These are phyloP conservation scores for Lucilia sericata DNA, from an alignment of 1,140 invertebrate species.

Conservation along the genomic window DNA sequence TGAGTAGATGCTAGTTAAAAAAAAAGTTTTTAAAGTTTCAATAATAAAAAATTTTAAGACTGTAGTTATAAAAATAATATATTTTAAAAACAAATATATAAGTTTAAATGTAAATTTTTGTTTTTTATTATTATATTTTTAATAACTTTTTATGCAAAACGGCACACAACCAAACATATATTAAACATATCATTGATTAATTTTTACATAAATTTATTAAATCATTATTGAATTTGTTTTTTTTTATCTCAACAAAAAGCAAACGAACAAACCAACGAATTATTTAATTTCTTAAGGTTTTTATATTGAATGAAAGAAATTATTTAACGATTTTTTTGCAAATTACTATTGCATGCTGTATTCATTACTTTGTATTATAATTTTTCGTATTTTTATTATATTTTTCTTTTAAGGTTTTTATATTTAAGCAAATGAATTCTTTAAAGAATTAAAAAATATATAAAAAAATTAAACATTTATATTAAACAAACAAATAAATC, in stretches of 20 bases:
- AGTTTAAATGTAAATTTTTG: constrained; percentile 32
- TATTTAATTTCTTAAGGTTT: neutral
- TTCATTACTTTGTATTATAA: neutral
- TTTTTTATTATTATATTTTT: constrained; percentile 4
- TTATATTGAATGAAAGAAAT: neutral
- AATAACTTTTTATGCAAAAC: neutral
- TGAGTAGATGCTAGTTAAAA: constrained; percentile 34
- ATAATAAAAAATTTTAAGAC: constrained; percentile 11
- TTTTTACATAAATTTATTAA: constrained; percentile 34
- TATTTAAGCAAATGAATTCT: neutral
- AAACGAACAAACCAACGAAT: constrained; percentile 50
- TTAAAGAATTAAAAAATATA: neutral
- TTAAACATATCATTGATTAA: neutral
- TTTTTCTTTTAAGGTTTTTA: neutral
- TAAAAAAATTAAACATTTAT: neutral
- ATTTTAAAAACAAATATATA: constrained; percentile 28
- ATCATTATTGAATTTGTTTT: constrained; percentile 5
- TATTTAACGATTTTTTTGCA: neutral
- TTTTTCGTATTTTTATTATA: neutral
- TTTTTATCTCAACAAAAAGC: constrained; percentile 7
- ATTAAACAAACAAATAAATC: neutral
- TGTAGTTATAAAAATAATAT: constrained; percentile 14
- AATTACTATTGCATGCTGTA: neutral
- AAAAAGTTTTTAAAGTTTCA: neutral
- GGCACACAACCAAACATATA: constrained; percentile 46